Conservation (phyloP, 2,797 vertebrate species). For the Channa striata region DNA sequence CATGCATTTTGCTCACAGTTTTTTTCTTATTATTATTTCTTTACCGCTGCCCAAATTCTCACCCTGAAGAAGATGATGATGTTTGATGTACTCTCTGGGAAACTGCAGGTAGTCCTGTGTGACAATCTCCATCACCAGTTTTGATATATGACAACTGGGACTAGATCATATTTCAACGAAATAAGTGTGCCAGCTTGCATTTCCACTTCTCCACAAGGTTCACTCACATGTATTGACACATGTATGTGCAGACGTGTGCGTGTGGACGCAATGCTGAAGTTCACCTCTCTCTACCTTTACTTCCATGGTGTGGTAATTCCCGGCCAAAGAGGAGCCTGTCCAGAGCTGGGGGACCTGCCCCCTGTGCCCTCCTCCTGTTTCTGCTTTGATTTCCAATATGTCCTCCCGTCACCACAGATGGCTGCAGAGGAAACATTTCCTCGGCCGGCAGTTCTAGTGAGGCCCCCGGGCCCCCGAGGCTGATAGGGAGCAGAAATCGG, state of each 20-base stretch:
- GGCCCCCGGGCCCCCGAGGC: slow-evolving; percentile 77
- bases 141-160: background rate
- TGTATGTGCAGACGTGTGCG: slow-evolving; percentile 21
- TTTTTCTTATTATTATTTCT: background rate
- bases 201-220: slow-evolving; percentile 23
- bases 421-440: slow-evolving; percentile 85
- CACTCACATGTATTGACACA: slow-evolving; percentile 9
- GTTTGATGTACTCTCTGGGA: background rate
- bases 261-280: slow-evolving; percentile 22
- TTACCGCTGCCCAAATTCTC: slow-evolving; percentile 10
- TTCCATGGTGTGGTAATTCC: slow-evolving; percentile 39
- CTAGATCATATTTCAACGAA: background rate
- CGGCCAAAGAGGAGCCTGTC: slow-evolving; percentile 68
- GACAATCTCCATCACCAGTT: background rate
- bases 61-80: slow-evolving; percentile 12
- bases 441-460: slow-evolving; percentile 79
- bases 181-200: slow-evolving; percentile 21
- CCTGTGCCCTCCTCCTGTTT: slow-evolving; percentile 82
- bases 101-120: background rate
- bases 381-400: slow-evolving; percentile 89
- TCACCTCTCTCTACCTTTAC: slow-evolving; percentile 31
- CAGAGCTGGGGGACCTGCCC: slow-evolving; percentile 71
- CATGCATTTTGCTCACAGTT: slow-evolving; percentile 4
- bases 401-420: slow-evolving; percentile 89
- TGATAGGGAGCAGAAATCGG: slow-evolving; percentile 84